Base-by-base conservation (phyloP, 2,888 invertebrate species). In the Andrena fulva region DNA sequence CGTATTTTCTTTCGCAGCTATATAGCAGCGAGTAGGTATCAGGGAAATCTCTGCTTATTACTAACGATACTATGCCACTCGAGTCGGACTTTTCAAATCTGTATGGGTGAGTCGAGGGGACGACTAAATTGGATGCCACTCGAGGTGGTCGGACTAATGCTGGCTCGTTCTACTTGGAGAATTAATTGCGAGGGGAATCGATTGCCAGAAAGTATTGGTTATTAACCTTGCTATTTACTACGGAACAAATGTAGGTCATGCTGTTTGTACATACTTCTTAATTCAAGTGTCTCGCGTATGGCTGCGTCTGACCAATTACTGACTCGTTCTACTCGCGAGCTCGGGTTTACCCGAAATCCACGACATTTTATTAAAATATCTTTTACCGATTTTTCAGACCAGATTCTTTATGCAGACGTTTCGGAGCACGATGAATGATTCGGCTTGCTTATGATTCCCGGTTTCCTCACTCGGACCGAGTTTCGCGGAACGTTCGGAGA, bases 161-260 rank as follows among this genome's bases (percentile, higher is more conserved):
- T 0, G 68, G 29, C 29, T 69, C 68, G 42, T 42, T 63, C 62
- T 12, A 54, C 63, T 76, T 54, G n/a, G 16, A 52, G 24, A 69
- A 76, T 69, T 62, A 69, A 75, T 52, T 60, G 60, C 62, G 6
- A 31, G 56, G 20, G 29, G 7, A 20, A 68, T 56, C 56, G 56
- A 73, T 42, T 24, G 12, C 20, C 20, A 3, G 8, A 2, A 8
- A 42, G 20, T 56, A 33, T 56, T 35, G 35, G 31, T 71, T 73
- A 52, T 71, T 73, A 52, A 63, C 33, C 48, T 72, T 50, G 20
- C 31, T 29, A 42, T 42, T 42, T 59, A 42, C 35, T 74, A 42
- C 29, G 8, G 33, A 54, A 29, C 20, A 68, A 54, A 31, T 24
- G 10, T 24, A 50, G 67, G 52, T 68, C 31, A 54, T 33, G 29